Evolutionary conservation across 2,113 vertebrate species (phyloP), one percentile per base, ranked within the genome.

Genomic region (Bubalus kerabau): DNA sequence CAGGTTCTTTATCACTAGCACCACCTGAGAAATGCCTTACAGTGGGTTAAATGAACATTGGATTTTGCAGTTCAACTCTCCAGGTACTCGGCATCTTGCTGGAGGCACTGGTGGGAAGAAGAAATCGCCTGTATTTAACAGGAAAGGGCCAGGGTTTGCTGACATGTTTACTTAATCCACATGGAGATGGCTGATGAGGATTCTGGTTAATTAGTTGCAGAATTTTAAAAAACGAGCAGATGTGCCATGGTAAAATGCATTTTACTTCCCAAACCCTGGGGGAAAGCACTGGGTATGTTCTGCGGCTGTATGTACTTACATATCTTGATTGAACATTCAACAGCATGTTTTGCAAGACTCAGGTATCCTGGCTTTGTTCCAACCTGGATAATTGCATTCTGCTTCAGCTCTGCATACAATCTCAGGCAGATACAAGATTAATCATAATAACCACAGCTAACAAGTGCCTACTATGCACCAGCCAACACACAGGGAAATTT

Each of bases 171-270:
- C 97, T 93, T 87, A 97, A 90, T 95, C 89, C 83, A 56, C 93
- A 16, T 32, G 91, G 93, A 95, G 88, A 67, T 43, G 26, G 89
- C 89, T 94, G 94, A 88, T 90, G 93, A 93, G 94, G 60, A 95
- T 74, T 92, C 97, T 97, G 92, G 96, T 90, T 97, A 97, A 97
- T 98, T 96, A 93, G 95, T 96, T 95, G 64, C 80, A 80, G 94
- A 94, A 96, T 93, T 94, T 96, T 67, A 0, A 89, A 94, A 96
- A 95, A 87, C 1, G 23, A 97, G 94, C 97, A 98, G 95, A 87
- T 97, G 97, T 85, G 83, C 87, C 74, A 5, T 80, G 48, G 93
- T 96, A 82, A 95, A 90, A 92, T 36, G 78, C 78, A 26, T 91
- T 91, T 97, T 83, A 8, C 86, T 91, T 52, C 85, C n/a, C 1